phyloP scores from a whole-genome alignment of 2,888 invertebrate species.

The Apamea anceps region DNA sequence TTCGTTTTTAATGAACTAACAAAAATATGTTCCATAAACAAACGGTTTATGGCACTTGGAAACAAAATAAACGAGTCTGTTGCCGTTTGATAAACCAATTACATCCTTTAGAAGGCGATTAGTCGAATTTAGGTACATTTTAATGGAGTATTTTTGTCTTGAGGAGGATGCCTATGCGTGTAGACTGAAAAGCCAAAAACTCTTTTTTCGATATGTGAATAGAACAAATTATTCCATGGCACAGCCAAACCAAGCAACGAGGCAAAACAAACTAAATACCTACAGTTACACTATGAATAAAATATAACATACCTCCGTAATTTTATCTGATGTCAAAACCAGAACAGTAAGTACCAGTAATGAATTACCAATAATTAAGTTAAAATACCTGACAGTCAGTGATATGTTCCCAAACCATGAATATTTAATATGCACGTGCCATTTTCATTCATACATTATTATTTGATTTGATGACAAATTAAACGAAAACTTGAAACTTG shows the following conservation, averaged over 20 bases:
- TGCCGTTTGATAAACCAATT: slow-evolving; percentile 13
- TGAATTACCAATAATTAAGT: slow-evolving; percentile 17
- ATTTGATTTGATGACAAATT: background rate
- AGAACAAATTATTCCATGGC: background rate
- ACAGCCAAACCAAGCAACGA: background rate
- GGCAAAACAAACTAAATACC: background rate
- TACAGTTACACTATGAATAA: background rate
- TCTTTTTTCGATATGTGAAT: background rate
- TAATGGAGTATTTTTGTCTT: background rate
- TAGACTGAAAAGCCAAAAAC: background rate
- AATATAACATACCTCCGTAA: background rate
- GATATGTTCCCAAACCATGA: background rate
- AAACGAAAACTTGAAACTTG: too few relatives aligned
- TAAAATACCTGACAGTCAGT: slow-evolving; percentile 11
- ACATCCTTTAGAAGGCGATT: background rate
- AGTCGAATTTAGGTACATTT: background rate
- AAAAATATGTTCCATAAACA: slow-evolving; percentile 19
- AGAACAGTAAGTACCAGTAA: background rate
- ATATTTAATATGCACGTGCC: slow-evolving; percentile 3
- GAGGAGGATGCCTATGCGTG: background rate
- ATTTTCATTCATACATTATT: slow-evolving; percentile 19
- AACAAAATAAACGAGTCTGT: background rate
- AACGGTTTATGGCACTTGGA: slow-evolving; percentile 17
- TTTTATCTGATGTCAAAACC: slow-evolving; percentile 7
- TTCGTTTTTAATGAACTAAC: slow-evolving; percentile 38